These are phyloP conservation scores for Bugulina stolonifera DNA, from an alignment of 2,888 invertebrate species.

Conservation along the genomic window DNA sequence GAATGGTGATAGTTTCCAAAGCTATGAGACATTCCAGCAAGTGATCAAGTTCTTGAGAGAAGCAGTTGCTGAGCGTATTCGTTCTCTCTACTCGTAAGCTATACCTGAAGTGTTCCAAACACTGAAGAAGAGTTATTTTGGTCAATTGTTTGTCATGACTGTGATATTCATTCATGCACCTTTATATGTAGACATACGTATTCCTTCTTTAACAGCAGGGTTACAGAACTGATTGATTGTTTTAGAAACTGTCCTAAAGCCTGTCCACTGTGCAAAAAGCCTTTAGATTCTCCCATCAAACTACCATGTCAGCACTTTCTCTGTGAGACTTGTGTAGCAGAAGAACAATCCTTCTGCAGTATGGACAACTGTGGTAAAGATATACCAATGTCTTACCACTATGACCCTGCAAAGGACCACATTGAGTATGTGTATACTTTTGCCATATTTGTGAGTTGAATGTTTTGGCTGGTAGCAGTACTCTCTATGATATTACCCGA, in stretches of 20 bases:
- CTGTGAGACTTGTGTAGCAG: slow-evolving; percentile 37
- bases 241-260: slow-evolving; percentile 25
- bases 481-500: too few species aligned
- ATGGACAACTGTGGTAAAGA: slow-evolving; percentile 31
- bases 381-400: slow-evolving; percentile 31
- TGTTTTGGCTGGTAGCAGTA: too few species aligned
- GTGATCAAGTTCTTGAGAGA: background rate
- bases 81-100: background rate
- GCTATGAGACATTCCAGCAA: background rate
- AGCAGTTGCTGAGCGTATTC: background rate
- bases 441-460: too few species aligned
- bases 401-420: background rate
- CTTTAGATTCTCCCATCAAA: slow-evolving; percentile 34
- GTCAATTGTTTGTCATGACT: too few species aligned
- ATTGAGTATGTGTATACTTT: too few species aligned
- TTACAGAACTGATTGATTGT: too few species aligned
- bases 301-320: slow-evolving; percentile 40
- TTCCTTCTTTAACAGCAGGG: too few species aligned
- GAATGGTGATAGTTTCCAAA: background rate
- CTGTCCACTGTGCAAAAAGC: slow-evolving; percentile 35
- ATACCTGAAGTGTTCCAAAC: background rate
- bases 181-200: too few species aligned
- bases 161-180: too few species aligned
- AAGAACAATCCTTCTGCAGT: slow-evolving; percentile 32
- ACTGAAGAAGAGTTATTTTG: too few species aligned